A percentile compares a stretch with the other conserved stretches of the same genome.
Conservation (phyloP, 2,113 vertebrate genomes). For the Columba janthina region DNA sequence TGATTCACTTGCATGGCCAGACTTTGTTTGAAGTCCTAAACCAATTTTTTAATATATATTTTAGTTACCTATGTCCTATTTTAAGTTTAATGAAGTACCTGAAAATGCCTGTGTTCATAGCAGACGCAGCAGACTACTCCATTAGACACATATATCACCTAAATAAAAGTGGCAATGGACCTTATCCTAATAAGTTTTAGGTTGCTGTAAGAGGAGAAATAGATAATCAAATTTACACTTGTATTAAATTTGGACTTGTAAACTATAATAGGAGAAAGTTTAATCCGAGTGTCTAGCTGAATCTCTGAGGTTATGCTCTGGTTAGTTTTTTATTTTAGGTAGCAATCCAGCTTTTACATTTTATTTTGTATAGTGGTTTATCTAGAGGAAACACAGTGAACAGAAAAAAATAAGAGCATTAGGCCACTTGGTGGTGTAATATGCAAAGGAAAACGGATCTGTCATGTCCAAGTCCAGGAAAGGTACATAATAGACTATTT, state of each 20-base stretch:
- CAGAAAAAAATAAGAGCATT: not conserved
- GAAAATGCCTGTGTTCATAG: not conserved
- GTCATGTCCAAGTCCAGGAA: not conserved
- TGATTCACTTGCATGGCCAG: not conserved
- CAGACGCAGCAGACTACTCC: not conserved
- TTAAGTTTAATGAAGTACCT: not conserved
- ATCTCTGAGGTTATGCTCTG: not conserved
- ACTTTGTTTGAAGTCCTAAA: not conserved
- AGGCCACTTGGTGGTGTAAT: slow-evolving; percentile 75
- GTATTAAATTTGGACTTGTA: not conserved
- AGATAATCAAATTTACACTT: not conserved
- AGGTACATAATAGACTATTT: not conserved
- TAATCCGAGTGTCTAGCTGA: not conserved
- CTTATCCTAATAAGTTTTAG: not conserved
- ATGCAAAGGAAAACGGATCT: slow-evolving; percentile 64
- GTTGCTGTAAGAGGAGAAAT: not conserved
- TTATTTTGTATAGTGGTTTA: not conserved
- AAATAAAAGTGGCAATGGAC: not conserved
- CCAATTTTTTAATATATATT: not conserved
- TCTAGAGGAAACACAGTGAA: not conserved
- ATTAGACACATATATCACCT: not conserved
- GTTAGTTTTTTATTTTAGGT: not conserved
- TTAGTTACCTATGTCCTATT: not conserved
- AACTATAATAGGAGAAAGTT: not conserved
- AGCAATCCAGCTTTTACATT: not conserved